Conservation (phyloP, 1,140 invertebrate species). For the Sitobion miscanthi region DNA sequence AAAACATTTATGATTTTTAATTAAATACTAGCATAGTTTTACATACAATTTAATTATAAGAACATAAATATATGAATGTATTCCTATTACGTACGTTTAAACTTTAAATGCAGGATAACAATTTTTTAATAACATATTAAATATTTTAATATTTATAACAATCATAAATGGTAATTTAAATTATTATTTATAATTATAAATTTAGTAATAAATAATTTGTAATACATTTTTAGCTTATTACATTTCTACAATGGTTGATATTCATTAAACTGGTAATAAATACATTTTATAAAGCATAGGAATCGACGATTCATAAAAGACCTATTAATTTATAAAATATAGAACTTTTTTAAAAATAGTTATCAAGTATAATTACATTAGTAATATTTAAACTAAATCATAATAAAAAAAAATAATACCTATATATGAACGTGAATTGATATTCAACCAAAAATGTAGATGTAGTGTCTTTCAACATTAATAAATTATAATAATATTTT, state of each 20-base stretch:
- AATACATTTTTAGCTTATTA: background rate
- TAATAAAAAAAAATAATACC: background rate
- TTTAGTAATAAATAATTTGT: background rate
- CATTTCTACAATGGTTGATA: background rate
- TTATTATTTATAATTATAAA: background rate
- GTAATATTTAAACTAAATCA: background rate
- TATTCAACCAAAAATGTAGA: slow-evolving; percentile 17
- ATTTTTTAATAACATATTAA: background rate
- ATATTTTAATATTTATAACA: background rate
- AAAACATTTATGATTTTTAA: slow-evolving; percentile 46
- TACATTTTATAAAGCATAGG: background rate
- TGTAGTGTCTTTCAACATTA: background rate
- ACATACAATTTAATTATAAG: background rate
- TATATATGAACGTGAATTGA: background rate
- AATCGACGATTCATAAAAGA: background rate
- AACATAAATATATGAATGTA: background rate
- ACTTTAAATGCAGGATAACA: background rate
- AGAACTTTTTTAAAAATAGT: background rate
- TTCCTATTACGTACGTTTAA: background rate
- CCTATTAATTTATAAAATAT: background rate
- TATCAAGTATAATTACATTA: background rate
- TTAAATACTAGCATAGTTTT: background rate
- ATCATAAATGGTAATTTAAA: background rate
- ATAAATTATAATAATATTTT: slow-evolving; percentile 25
- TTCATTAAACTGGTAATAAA: background rate